Percentiles rank a stretch among this genome's conserved stretches.
These are phyloP conservation scores for Tipula lateralis DNA, from an alignment of 2,888 invertebrate species.

Conservation along the genomic window DNA sequence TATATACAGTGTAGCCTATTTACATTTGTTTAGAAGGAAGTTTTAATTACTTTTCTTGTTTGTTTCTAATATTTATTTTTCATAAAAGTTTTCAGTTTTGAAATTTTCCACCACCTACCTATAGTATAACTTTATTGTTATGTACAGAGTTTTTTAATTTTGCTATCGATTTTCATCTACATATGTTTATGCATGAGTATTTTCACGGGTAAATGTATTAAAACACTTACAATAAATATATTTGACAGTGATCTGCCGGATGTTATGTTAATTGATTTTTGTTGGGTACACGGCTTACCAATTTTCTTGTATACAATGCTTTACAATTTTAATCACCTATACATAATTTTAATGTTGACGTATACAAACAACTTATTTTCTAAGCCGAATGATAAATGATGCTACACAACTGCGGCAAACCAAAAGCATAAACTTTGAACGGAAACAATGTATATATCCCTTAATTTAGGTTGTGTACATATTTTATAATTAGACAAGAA, in stretches of 20 bases:
- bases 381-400: background rate
- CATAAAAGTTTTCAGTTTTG: background rate
- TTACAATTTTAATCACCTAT: background rate
- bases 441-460: background rate
- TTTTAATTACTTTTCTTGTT: slow-evolving; percentile 24
- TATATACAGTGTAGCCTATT: background rate
- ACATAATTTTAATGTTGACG: too few species aligned
- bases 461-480: background rate
- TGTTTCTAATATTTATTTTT: background rate
- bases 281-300: background rate
- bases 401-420: background rate
- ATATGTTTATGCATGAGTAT: too few species aligned
- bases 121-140: too few species aligned
- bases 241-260: background rate
- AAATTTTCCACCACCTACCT: too few species aligned
- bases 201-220: too few species aligned
- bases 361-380: background rate
- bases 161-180: too few species aligned
- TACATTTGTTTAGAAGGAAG: background rate
- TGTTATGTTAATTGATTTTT: background rate
- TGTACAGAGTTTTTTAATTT: too few species aligned
- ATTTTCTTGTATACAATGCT: background rate
- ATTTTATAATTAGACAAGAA: background rate
- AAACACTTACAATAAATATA: background rate
- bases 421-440: background rate